phyloP scores from a whole-genome alignment of 2,113 vertebrate genomes.

The Cacatua alba region DNA sequence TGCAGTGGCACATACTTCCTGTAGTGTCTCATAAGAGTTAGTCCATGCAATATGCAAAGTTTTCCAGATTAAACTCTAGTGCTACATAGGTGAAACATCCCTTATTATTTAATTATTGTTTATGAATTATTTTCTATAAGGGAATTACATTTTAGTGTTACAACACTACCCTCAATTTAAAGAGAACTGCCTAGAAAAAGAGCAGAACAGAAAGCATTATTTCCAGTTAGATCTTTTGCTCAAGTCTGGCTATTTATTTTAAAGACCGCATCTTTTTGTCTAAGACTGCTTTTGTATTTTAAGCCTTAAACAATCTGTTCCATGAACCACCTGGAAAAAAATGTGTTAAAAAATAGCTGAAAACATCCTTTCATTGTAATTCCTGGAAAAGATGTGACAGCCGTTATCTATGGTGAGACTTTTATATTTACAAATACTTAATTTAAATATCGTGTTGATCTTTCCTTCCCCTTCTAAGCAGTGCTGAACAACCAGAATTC shows the following conservation, averaged over 20 bases:
- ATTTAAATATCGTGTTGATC: not conserved
- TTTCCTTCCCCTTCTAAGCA: not conserved
- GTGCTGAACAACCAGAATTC: not conserved
- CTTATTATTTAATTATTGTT: constrained; percentile 12
- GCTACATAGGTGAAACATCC: not conserved
- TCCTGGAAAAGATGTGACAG: constrained; percentile 20
- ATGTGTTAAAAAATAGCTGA: not conserved
- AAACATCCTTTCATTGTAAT: constrained; percentile 25
- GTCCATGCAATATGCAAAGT: not conserved
- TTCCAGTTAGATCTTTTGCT: not conserved
- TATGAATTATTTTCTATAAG: not conserved
- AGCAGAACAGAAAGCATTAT: not conserved
- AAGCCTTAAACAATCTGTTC: not conserved
- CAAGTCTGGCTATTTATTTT: constrained; percentile 4
- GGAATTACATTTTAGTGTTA: not conserved
- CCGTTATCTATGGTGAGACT: not conserved
- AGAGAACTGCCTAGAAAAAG: not conserved
- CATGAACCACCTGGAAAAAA: not conserved
- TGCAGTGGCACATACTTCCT: not conserved
- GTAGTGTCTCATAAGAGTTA: not conserved
- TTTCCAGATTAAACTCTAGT: not conserved
- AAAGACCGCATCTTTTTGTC: not conserved
- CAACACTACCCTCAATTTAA: not conserved
- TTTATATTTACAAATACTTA: not conserved
- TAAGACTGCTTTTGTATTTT: not conserved